These are phyloP conservation scores for Rhimphoctona megacephalus DNA, from an alignment of 2,888 invertebrate genomes.

Conservation along the genomic window DNA sequence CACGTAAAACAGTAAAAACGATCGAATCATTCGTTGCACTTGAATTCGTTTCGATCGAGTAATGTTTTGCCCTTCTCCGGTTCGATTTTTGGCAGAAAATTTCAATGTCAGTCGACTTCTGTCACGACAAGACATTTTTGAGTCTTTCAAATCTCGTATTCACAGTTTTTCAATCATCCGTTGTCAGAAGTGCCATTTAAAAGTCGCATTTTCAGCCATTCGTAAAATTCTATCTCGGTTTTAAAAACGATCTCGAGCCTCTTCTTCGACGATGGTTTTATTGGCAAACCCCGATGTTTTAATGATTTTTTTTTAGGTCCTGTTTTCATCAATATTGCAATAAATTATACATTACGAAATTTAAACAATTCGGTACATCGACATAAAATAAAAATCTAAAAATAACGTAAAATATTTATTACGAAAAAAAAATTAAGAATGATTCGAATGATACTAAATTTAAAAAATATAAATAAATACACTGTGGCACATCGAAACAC, in stretches of 20 bases:
- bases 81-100: neutral
- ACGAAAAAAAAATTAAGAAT: neutral
- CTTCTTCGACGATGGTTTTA: constrained; percentile 72
- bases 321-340: constrained; percentile 70
- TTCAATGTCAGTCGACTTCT: neutral
- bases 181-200: constrained; percentile 77
- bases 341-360: constrained; percentile 28
- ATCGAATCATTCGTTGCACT: neutral
- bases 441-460: neutral
- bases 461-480: neutral
- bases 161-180: constrained; percentile 67
- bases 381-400: neutral
- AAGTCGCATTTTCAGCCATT: constrained; percentile 86
- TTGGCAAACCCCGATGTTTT: constrained; percentile 11
- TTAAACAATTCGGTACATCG: neutral
- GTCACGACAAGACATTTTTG: neutral
- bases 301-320: constrained; percentile 82
- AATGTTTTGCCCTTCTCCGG: neutral
- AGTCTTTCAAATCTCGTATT: constrained; percentile 3
- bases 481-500: neutral
- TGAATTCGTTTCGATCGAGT: neutral
- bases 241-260: constrained; percentile 82
- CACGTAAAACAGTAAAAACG: neutral
- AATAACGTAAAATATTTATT: neutral
- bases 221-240: constrained; percentile 87